These are phyloP conservation scores for Porites cylindrica DNA, from an alignment of 92 coral and sea anemone species.

Conservation along the genomic window DNA sequence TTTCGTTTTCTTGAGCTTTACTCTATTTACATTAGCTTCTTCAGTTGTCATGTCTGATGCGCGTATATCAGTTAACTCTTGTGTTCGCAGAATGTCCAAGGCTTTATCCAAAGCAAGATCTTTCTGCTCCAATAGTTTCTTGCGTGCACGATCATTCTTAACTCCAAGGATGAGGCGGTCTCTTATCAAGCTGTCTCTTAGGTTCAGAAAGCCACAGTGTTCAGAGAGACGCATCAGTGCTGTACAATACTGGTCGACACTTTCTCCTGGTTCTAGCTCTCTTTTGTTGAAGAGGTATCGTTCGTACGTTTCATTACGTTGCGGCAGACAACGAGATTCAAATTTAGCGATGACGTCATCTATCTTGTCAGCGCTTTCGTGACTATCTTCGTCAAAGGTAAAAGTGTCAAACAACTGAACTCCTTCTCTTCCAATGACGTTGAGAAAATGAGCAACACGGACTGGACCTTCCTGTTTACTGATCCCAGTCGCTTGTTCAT, in stretches of 20 bases:
- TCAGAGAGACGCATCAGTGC: conserved; percentile 29
- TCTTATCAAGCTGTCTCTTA: conserved; percentile 39
- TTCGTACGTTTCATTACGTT: conserved; percentile 40
- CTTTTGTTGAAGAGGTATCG: conserved; percentile 44
- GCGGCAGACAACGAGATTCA: conserved; percentile 52
- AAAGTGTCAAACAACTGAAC: no score
- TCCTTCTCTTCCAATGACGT: no score
- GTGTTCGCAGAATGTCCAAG: conserved; percentile 28
- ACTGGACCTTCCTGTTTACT: no score
- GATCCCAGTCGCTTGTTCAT: no score
- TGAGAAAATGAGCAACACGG: no score
- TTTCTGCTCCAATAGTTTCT: conserved; percentile 41
- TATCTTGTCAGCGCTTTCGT: conserved; percentile 37
- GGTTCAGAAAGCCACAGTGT: conserved; percentile 34
- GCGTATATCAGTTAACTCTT: conserved; percentile 21
- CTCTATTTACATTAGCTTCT: conserved; percentile 31
- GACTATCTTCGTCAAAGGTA: conserved; percentile 15
- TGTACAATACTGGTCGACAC: no score
- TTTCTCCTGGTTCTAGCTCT: conserved; percentile 11
- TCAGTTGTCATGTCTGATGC: conserved; percentile 29
- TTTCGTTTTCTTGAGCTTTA: conserved; percentile 30
- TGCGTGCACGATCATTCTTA: conserved; percentile 7
- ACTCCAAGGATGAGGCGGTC: not conserved
- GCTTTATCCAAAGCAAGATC: conserved; percentile 40
- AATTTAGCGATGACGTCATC: conserved; percentile 42